These are phyloP conservation scores for Globodera ellingtonae DNA, from an alignment of 1,140 invertebrate species.

Conservation along the genomic window DNA sequence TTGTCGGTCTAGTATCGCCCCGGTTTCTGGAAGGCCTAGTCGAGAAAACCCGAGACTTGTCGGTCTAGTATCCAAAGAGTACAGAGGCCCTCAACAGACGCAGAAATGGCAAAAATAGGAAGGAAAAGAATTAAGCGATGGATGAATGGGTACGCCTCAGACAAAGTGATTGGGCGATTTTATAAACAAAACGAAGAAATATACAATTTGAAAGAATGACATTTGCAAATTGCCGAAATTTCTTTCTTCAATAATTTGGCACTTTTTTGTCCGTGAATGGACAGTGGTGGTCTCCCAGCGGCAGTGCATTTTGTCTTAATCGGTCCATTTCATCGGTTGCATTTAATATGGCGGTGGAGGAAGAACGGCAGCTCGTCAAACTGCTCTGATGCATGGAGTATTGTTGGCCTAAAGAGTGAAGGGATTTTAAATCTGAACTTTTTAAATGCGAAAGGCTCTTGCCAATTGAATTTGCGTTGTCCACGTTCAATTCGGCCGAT, in stretches of 20 bases:
- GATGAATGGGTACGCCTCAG: background rate
- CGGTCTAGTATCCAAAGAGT: too few relatives aligned
- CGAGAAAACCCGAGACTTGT: too few relatives aligned
- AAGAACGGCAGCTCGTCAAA: background rate
- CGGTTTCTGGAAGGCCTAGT: too few relatives aligned
- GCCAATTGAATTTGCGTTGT: background rate
- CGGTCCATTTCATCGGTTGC: background rate
- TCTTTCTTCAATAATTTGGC: background rate
- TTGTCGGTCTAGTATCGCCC: too few relatives aligned
- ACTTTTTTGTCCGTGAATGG: background rate
- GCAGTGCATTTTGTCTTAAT: background rate
- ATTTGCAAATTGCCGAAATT: background rate
- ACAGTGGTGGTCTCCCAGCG: background rate
- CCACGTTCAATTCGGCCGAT: background rate
- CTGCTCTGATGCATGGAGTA: background rate
- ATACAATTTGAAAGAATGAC: too few relatives aligned
- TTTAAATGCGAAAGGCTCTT: too few relatives aligned
- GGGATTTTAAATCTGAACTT: too few relatives aligned
- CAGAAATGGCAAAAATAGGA: background rate
- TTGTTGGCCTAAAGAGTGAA: background rate
- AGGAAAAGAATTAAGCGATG: background rate
- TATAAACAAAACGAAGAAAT: background rate
- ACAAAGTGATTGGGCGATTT: background rate
- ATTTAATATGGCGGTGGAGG: background rate
- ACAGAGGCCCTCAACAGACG: constrained; percentile 32